These are phyloP conservation scores for Leuctra nigra DNA, from an alignment of 2,888 invertebrate species.

Conservation along the genomic window DNA sequence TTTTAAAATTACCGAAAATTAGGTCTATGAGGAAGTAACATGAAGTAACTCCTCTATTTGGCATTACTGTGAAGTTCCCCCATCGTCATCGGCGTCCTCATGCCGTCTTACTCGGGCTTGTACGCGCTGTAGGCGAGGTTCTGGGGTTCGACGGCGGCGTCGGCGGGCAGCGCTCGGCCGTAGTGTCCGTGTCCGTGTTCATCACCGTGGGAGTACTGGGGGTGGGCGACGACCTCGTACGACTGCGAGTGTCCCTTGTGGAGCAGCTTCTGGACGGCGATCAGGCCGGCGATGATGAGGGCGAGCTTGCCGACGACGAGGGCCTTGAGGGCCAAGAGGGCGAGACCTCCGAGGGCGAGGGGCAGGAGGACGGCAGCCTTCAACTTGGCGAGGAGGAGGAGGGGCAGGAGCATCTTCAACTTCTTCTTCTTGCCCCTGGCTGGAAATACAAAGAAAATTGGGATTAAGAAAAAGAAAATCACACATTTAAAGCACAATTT, in stretches of 20 bases:
- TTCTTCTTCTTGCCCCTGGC: slow-evolving; percentile 77
- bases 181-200: slow-evolving; percentile 44
- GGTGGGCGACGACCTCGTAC: slow-evolving; percentile 64
- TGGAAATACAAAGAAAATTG: slow-evolving; percentile 39
- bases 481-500: too few relatives aligned
- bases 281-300: slow-evolving; percentile 64
- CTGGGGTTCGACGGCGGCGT: slow-evolving; percentile 42
- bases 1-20: too few relatives aligned
- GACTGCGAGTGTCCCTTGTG: slow-evolving; percentile 62
- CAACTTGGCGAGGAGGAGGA: slow-evolving; percentile 68
- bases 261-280: slow-evolving; percentile 73
- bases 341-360: slow-evolving; percentile 66
- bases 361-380: slow-evolving; percentile 75
- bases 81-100: background rate
- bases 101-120: slow-evolving; percentile 30
- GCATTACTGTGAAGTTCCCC: background rate
- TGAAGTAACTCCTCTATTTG: too few relatives aligned
- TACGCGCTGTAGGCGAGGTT: slow-evolving; percentile 67
- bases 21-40: too few relatives aligned
- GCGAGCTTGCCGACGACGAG: slow-evolving; percentile 78
- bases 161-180: slow-evolving; percentile 55
- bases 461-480: too few relatives aligned
- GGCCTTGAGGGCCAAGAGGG: slow-evolving; percentile 77
- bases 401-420: slow-evolving; percentile 66
- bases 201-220: slow-evolving; percentile 39